A percentile compares a stretch with the other conserved stretches of the same genome.
Conservation (phyloP, 2,888 invertebrate genomes). For the Colletes collaris region DNA sequence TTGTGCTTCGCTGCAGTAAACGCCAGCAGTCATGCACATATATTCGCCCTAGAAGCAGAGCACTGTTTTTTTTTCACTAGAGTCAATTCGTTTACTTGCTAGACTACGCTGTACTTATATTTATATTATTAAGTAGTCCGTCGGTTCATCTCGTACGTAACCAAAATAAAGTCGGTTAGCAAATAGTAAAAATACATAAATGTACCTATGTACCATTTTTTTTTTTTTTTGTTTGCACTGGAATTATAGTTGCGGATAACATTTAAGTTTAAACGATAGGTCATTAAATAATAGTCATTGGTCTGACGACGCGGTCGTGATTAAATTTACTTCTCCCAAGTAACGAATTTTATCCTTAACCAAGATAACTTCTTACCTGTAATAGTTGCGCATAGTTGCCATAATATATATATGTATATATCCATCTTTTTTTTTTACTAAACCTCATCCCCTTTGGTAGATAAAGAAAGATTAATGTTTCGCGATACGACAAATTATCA, state of each 20-base stretch:
- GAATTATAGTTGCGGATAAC: constrained; percentile 69
- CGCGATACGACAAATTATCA: constrained; percentile 1
- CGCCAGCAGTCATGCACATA: constrained; percentile 55
- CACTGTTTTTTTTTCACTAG: constrained; percentile 65
- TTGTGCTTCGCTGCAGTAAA: constrained; percentile 67
- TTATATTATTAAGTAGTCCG: constrained; percentile 76
- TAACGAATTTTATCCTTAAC: constrained; percentile 56
- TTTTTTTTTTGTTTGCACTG: constrained; percentile 48
- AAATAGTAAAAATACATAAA: constrained; percentile 78
- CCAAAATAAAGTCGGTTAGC: constrained; percentile 76
- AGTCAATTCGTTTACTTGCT: constrained; percentile 69
- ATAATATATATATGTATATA: constrained; percentile 45
- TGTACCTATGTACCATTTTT: constrained; percentile 65
- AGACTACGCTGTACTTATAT: constrained; percentile 60
- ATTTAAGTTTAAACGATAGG: constrained; percentile 71
- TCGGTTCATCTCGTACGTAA: constrained; percentile 75
- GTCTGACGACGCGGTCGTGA: constrained; percentile 78
- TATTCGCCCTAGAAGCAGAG: constrained; percentile 62
- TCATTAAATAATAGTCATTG: constrained; percentile 81
- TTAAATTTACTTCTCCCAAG: constrained; percentile 63
- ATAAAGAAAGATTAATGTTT: constrained; percentile 47
- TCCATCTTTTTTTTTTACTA: constrained; percentile 36
- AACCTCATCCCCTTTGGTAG: constrained; percentile 67
- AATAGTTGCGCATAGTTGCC: constrained; percentile 56
- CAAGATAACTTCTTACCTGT: constrained; percentile 56